Base-by-base conservation (phyloP, 1,140 invertebrate genomes). In the Apis florea region DNA sequence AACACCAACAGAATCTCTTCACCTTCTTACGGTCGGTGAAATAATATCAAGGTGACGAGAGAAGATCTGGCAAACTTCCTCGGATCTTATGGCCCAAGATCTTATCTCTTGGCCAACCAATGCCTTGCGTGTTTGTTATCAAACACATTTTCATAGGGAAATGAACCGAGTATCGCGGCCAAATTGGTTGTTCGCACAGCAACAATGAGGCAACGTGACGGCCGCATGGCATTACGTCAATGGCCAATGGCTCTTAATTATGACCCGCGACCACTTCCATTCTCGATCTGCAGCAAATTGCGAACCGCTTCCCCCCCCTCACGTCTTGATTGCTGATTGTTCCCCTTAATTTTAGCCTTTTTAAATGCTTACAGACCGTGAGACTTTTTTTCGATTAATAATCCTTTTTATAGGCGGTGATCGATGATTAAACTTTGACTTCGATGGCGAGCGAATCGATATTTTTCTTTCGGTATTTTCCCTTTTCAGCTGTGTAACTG, bases 151-250 rank as follows among this genome's bases (percentile, higher is more conserved):
- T 31, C 24, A 17, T 63, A 26, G 61, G 61, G 19, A 63, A 63
- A 63, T 63, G 26, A 63, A 31, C 13, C 6, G 53, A 68, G 74
- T 53, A 81, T 75, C 75, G 63, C 71, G 63, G 63, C 61, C 40
- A 75, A 81, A 81, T 81, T 81, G 79, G 72, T 72, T 51, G 79
- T 67, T 75, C 79, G 72, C 63, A 74, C 79, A 21, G 79, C 71
- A 75, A 81, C 79, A 81, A 81, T 75, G 63, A 75, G 79, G 71
- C 72, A 75, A 81, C 79, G 72, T 75, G 79, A 75, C 79, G 71
- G 53, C 61, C 58, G 21, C 21, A 24, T 49, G 61, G 61, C 72
- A 58, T 81, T 75, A 67, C 79, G 79, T 75, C 79, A 81, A 81
- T 81, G 71, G 61, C 63, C 66, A 40, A 67, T 67, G 64, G 51